Evolutionary conservation across 2,888 invertebrate species (phyloP).

Genomic region (Lymantria monacha): DNA sequence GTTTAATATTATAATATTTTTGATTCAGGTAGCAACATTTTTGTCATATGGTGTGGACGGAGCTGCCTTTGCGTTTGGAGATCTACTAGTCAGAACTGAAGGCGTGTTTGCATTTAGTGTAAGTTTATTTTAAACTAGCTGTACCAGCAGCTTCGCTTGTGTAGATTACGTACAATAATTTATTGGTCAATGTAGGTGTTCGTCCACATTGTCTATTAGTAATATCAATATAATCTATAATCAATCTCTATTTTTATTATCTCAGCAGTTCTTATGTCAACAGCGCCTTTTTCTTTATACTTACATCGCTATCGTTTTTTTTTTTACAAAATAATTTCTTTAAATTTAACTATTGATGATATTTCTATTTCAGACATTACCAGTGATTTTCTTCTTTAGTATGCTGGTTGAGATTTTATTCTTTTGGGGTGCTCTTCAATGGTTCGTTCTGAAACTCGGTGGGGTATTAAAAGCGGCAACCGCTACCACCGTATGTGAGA

Average conservation of each 20-base stretch:
- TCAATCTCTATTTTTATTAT: too few relatives aligned
- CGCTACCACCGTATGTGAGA: slow-evolving; percentile 96
- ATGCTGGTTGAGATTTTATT: slow-evolving; percentile 94
- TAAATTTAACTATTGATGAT: too few relatives aligned
- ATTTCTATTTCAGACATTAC: slow-evolving; percentile 83
- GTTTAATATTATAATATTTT: not conserved
- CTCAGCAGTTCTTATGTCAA: too few relatives aligned
- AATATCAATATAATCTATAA: too few relatives aligned
- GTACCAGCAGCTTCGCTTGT: not conserved
- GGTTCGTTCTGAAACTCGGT: slow-evolving; percentile 90
- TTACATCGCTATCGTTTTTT: too few relatives aligned
- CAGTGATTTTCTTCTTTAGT: slow-evolving; percentile 97
- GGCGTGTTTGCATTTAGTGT: slow-evolving; percentile 94
- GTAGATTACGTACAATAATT: too few relatives aligned
- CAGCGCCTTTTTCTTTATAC: too few relatives aligned
- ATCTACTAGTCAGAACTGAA: slow-evolving; percentile 80
- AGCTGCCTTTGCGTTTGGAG: slow-evolving; percentile 92
- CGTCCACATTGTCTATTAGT: too few relatives aligned
- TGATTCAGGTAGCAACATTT: slow-evolving; percentile 85
- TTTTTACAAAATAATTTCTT: too few relatives aligned
- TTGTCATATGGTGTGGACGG: slow-evolving; percentile 90
- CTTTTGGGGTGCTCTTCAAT: slow-evolving; percentile 94
- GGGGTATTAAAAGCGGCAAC: slow-evolving; percentile 83
- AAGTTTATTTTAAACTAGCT: slow-evolving; percentile 41
- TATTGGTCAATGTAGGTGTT: too few relatives aligned